These are phyloP conservation scores for Takifugu rubripes DNA, from an alignment of 2,797 vertebrate genomes.

Conservation along the genomic window DNA sequence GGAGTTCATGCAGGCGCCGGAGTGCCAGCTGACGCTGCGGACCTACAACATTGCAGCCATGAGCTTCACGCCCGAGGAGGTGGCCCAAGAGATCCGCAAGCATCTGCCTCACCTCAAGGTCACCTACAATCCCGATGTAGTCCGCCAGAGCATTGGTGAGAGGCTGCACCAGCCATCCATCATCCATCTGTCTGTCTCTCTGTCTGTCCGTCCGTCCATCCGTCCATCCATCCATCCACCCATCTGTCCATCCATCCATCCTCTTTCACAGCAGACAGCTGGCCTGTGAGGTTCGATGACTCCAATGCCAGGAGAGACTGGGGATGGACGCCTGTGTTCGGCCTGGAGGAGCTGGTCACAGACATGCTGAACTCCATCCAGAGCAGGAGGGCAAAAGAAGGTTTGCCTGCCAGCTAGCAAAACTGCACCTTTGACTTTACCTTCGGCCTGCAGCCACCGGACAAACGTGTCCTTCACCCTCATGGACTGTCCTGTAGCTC, in stretches of 20 bases:
- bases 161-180: neutral
- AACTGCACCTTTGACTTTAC: slow-evolving; percentile 11
- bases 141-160: slow-evolving; percentile 78
- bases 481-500: slow-evolving; percentile 34
- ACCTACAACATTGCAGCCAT: slow-evolving; percentile 82
- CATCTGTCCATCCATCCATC: too few species aligned
- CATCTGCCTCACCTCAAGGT: slow-evolving; percentile 76
- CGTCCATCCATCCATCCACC: too few species aligned
- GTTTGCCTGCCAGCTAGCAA: slow-evolving; percentile 66
- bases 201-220: too few species aligned
- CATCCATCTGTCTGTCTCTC: too few species aligned
- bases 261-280: slow-evolving; percentile 74
- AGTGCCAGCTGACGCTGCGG: slow-evolving; percentile 73
- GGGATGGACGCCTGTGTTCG: slow-evolving; percentile 72
- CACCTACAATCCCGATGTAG: slow-evolving; percentile 76
- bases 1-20: slow-evolving; percentile 78
- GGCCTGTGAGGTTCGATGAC: slow-evolving; percentile 81
- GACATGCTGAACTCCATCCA: slow-evolving; percentile 73
- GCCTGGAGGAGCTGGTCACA: slow-evolving; percentile 70
- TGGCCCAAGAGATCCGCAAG: slow-evolving; percentile 76
- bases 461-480: slow-evolving; percentile 19
- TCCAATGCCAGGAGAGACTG: slow-evolving; percentile 78
- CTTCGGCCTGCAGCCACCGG: slow-evolving; percentile 31
- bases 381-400: slow-evolving; percentile 61
- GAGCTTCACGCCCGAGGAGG: slow-evolving; percentile 80